Evolutionary conservation across 2,113 vertebrate species (phyloP).

Genomic region (Dryoscopus gambensis): DNA sequence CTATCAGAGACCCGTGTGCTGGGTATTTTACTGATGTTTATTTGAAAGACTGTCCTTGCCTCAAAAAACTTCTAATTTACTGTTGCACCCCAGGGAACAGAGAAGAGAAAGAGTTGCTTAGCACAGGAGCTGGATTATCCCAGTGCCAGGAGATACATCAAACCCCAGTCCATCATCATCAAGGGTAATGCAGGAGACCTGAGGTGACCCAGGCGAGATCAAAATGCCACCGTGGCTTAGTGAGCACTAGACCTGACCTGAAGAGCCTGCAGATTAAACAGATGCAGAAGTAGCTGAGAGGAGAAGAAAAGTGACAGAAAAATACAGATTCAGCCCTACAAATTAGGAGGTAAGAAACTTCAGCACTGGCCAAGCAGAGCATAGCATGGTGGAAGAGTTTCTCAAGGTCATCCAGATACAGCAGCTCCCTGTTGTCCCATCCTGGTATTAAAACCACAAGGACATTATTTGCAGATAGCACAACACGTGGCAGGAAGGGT

Average conservation of each 20-base stretch:
- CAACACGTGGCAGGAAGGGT: fast-evolving
- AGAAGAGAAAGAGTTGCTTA: not conserved
- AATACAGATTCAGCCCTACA: not conserved
- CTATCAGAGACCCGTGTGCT: not conserved
- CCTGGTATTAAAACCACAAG: not conserved
- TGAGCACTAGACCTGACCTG: not conserved
- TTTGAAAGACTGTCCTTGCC: conserved; percentile 17
- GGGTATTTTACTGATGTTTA: not conserved
- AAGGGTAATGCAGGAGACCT: not conserved
- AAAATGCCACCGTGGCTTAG: not conserved
- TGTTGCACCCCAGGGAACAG: not conserved
- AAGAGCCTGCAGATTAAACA: not conserved
- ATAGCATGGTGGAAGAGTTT: not conserved
- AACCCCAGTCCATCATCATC: conserved; percentile 24
- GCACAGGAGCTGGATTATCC: conserved; percentile 1
- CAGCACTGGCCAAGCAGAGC: not conserved
- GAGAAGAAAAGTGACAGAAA: not conserved
- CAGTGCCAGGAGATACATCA: not conserved
- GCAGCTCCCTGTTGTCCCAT: not conserved
- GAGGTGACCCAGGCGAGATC: not conserved
- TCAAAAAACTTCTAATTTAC: conserved; percentile 5
- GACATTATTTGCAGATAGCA: not conserved
- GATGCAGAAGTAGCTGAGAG: not conserved
- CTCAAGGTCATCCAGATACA: not conserved
- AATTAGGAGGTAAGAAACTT: not conserved